phyloP scores from a whole-genome alignment of 2,797 vertebrate species.

The Morelia viridis region DNA sequence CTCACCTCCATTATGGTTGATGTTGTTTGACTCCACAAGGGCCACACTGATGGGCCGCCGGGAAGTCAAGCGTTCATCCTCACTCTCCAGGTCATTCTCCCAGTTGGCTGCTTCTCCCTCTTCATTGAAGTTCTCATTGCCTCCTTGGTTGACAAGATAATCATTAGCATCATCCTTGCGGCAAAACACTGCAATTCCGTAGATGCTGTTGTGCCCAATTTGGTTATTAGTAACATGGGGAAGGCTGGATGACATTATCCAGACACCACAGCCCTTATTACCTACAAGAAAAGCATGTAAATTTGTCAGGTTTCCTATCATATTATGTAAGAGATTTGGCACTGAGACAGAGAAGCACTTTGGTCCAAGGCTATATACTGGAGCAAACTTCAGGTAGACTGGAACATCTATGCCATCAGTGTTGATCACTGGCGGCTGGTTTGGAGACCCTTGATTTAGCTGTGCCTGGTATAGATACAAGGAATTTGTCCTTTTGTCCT shows the following conservation, averaged over 20 bases:
- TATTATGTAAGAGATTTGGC: not conserved
- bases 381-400: not conserved
- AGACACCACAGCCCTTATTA: conserved; percentile 90
- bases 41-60: conserved; percentile 81
- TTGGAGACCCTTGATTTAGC: not conserved
- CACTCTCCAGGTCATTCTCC: conserved; percentile 87
- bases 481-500: not conserved
- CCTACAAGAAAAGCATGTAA: conserved; percentile 67
- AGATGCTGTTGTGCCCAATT: conserved; percentile 88
- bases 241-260: conserved; percentile 91
- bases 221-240: conserved; percentile 86
- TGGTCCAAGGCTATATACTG: not conserved
- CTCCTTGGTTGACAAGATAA: conserved; percentile 76
- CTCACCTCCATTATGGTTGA: conserved; percentile 82
- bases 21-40: conserved; percentile 87
- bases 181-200: conserved; percentile 88
- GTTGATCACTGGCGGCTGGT: not conserved
- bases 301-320: not conserved
- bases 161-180: conserved; percentile 82
- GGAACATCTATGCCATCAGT: not conserved
- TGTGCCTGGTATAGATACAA: not conserved
- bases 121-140: conserved; percentile 85
- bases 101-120: conserved; percentile 84
- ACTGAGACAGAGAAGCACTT: not conserved
- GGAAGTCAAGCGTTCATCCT: conserved; percentile 80